These are phyloP conservation scores for Pterostichus madidus DNA, from an alignment of 2,888 invertebrate species.

Conservation along the genomic window DNA sequence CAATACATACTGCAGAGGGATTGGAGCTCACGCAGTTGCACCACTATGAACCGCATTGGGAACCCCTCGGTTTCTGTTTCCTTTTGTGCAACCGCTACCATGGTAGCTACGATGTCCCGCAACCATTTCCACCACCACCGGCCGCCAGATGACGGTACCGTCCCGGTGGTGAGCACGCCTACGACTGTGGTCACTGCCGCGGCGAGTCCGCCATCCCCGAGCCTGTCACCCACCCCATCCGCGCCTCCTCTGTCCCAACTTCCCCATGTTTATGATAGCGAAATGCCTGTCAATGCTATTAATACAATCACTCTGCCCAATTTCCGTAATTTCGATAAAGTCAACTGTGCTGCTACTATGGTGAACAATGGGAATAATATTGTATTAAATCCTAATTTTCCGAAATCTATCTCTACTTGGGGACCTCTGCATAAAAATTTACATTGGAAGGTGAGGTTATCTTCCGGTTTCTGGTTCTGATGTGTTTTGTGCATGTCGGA, in stretches of 20 bases:
- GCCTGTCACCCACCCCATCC: conserved; percentile 69
- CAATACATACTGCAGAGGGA: conserved; percentile 77
- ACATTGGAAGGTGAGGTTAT: conserved; percentile 81
- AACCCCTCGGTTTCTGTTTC: conserved; percentile 74
- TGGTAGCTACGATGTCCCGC: conserved; percentile 77
- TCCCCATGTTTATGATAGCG: conserved; percentile 57
- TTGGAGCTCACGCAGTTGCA: conserved; percentile 79
- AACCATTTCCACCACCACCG: conserved; percentile 68
- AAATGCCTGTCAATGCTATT: conserved; percentile 73
- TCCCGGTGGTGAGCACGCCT: conserved; percentile 32
- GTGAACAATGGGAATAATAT: conserved; percentile 73
- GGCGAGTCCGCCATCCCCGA: conserved; percentile 72
- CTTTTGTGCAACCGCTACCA: conserved; percentile 71
- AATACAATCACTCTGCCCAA: conserved; percentile 77
- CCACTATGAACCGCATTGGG: conserved; percentile 77
- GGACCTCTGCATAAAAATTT: conserved; percentile 83
- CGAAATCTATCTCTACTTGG: conserved; percentile 83
- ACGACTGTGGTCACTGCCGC: conserved; percentile 43
- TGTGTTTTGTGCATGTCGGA: conserved; percentile 50
- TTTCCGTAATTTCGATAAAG: conserved; percentile 77
- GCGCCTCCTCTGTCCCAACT: conserved; percentile 58
- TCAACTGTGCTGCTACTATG: conserved; percentile 66
- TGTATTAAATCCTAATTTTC: conserved; percentile 78
- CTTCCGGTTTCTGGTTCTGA: conserved; percentile 45
- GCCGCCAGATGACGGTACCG: conserved; percentile 64